These are phyloP conservation scores for Homalodisca vitripennis DNA, from an alignment of 1,140 invertebrate species.

Conservation along the genomic window DNA sequence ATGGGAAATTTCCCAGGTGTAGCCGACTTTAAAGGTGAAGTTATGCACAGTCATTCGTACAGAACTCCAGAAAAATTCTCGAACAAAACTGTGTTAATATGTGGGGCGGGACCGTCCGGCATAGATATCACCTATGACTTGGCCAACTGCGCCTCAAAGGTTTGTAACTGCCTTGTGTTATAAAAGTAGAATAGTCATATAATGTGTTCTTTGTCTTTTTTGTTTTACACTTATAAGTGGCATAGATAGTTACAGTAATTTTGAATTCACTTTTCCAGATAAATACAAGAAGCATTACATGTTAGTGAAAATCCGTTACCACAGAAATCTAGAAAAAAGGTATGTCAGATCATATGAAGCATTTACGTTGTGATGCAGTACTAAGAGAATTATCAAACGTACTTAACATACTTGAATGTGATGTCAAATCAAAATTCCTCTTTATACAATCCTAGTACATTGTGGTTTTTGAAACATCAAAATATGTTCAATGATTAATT, in stretches of 20 bases:
- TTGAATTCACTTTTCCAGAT: too few relatives aligned
- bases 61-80: constrained; percentile 65
- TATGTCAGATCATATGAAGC: too few relatives aligned
- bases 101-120: constrained; percentile 87
- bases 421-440: too few relatives aligned
- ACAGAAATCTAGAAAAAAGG: too few relatives aligned
- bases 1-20: constrained; percentile 64
- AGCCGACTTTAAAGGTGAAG: constrained; percentile 64
- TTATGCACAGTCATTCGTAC: constrained; percentile 87
- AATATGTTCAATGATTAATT: neutral
- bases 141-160: constrained; percentile 53
- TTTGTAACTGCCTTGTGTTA: too few relatives aligned
- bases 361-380: too few relatives aligned
- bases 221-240: neutral
- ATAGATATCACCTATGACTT: constrained; percentile 64
- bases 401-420: too few relatives aligned
- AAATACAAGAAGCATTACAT: too few relatives aligned
- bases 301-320: too few relatives aligned
- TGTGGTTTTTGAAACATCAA: neutral
- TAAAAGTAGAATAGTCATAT: too few relatives aligned
- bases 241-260: neutral
- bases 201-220: neutral
- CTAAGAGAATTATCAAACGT: too few relatives aligned
- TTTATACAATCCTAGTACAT: too few relatives aligned
- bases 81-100: constrained; percentile 67